Evolutionary conservation across 2,797 vertebrate genomes (phyloP), one percentile per base, ranked within the genome.

Genomic region (Dermochelys coriacea): DNA sequence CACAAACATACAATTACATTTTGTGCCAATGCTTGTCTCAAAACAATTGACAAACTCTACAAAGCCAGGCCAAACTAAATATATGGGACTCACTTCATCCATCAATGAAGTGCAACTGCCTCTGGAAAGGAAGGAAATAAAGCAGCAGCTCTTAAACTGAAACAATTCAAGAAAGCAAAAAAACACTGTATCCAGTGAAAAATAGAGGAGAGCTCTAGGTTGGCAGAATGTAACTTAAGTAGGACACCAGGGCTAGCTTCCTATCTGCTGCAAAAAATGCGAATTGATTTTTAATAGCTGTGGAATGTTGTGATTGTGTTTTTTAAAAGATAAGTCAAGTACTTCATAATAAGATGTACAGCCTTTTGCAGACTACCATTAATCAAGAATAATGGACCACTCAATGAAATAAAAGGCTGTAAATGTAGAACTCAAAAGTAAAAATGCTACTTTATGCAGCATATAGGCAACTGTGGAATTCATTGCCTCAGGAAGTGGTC

Each of bases 221-320:
- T 61, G 14, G 55, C 23, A 47, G 34, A 34, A 68, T 61, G 10
- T 15, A 71, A 80, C 45, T 82, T 81, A 61, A 47, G 14, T 71
- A 71, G 29, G 61, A 87, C 41, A 91, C 2, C 5, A 94, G 41
- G n/a, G 34, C 21, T 41, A 84, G 82, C 18, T 21, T 80, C 50
- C 47, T 57, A 6, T 47, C 87, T 68, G 80, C 93, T 78, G 11
- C 55, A 89, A 68, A 78, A 89, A 87, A 41, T 85, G 54, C 12
- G 83, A 91, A 86, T 91, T 84, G 47, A 83, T 93, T 92, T 81
- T 64, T 84, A 95, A 89, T 59, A 3, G 61, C 50, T 64, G 27
- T 0, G 49, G 75, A 86, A 91, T 27, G 5, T 80, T 86, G 37
- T 25, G 19, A 55, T 54, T 86, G 71, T 12, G 8, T 9, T 83